A percentile compares a stretch with the other conserved stretches of the same genome.
phyloP scores from a whole-genome alignment of 2,888 invertebrate species.

The Atrina japonica region DNA sequence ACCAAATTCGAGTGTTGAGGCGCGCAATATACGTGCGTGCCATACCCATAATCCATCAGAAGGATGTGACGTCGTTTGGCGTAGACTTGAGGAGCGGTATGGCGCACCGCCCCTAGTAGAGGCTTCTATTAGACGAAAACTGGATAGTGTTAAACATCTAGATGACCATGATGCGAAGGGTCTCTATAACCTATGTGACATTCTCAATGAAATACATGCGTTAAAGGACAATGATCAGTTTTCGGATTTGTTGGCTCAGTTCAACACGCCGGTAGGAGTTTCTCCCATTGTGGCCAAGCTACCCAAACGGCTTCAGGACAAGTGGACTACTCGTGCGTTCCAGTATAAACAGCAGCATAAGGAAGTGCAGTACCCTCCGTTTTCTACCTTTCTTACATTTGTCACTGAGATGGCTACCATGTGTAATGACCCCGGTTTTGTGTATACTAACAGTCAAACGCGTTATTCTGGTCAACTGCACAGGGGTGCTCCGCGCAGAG shows the following conservation, averaged over 20 bases:
- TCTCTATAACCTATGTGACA: conserved; percentile 5
- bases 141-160: conserved; percentile 32
- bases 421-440: conserved; percentile 10
- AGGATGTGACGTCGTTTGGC: background rate
- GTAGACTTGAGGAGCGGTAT: background rate
- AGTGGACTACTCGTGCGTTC: conserved; percentile 43
- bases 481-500: background rate
- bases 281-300: conserved; percentile 49
- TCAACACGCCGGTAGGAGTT: conserved; percentile 49
- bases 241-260: conserved; percentile 39
- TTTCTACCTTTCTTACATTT: conserved; percentile 11
- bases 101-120: conserved; percentile 3
- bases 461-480: background rate
- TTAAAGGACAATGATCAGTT: conserved; percentile 42
- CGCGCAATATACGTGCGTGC: conserved; percentile 3
- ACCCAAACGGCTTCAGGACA: conserved; percentile 45
- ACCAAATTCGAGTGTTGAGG: conserved; percentile 12
- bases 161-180: conserved; percentile 34
- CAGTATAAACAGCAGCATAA: conserved; percentile 14
- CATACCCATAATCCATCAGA: conserved; percentile 4
- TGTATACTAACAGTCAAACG: background rate
- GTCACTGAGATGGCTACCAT: conserved; percentile 9
- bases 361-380: conserved; percentile 2
- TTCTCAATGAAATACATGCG: conserved; percentile 14
- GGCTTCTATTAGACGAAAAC: background rate